Base-by-base conservation (phyloP, 2,888 invertebrate species). In the Athrips mouffetella region DNA sequence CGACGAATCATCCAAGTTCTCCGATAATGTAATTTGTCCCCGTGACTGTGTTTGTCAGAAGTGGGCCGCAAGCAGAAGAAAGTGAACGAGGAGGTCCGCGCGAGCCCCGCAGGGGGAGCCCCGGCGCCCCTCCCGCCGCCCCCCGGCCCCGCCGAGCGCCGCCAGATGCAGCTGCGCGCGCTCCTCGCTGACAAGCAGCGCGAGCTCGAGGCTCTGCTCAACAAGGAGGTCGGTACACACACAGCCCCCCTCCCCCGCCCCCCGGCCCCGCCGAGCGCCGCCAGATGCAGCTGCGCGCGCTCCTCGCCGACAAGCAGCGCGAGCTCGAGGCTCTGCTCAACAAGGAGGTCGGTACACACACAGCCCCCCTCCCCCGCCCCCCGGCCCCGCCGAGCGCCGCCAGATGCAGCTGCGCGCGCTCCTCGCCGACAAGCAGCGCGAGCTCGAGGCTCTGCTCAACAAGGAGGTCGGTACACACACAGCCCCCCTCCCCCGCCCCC, bases 301-400 rank as follows among this genome's bases (percentile, higher is more conserved):
- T 91, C 57, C 78, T 91, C 16, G 91, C 91, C 10, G 91, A 91
- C 39, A 93, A 92, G 66, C 91, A 91, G 64, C 79, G 90, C 8
- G 92, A 92, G 58, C 76, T 93, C 2, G 93, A 93, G 60, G 90
- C 91, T 47, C 78, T 92, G 37, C 90, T 92, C 73, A 90, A 91
- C 54, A 93, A 92, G 70, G 91, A 91, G 83, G 88, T 83, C 13
- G 60, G 59, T 2, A 54, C 62, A 59, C 55, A 59, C 33, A 65
- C 65, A 42, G 62, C 65, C 30, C 57, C 48, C 7, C 31, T 47
- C 7, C 31, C 20, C 27, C 52, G 56, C 27, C 57, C 16, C 6
- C n/a, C 10, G 27, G 27, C 10, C 41, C 41, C 5, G 41, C 27
- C 27, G 41, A 41, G 41, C 41, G 41, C 11, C 25, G 41, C n/a